Percentiles rank a stretch among this genome's conserved stretches.
These are phyloP conservation scores for Eupithecia vulgata DNA, from an alignment of 2,888 invertebrate species.

Conservation along the genomic window DNA sequence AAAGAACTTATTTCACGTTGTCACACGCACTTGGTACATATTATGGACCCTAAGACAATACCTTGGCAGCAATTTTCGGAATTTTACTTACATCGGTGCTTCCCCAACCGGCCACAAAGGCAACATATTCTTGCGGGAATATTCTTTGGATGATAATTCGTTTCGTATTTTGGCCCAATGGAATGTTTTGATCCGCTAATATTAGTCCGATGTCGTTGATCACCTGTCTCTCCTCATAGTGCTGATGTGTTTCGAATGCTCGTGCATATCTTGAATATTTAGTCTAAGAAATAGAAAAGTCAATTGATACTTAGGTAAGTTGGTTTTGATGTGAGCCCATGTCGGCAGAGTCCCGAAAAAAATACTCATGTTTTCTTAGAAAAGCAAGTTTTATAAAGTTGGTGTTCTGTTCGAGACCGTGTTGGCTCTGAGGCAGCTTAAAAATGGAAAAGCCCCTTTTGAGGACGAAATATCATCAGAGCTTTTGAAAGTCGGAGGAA, in stretches of 20 bases:
- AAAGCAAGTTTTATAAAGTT: too few species aligned
- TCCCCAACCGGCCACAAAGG: slow-evolving; percentile 57
- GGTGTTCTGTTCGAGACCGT: background rate
- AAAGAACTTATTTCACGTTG: too few species aligned
- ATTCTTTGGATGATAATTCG: slow-evolving; percentile 11
- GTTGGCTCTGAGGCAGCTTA: too few species aligned
- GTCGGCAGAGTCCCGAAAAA: background rate
- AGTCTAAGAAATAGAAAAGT: slow-evolving; percentile 11
- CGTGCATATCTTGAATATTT: slow-evolving; percentile 5
- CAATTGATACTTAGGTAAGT: background rate
- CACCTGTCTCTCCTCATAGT: slow-evolving; percentile 7
- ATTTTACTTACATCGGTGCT: slow-evolving; percentile 51
- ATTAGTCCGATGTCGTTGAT: slow-evolving; percentile 23
- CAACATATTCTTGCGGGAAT: slow-evolving; percentile 11
- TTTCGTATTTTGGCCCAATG: slow-evolving; percentile 15
- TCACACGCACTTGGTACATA: too few species aligned
- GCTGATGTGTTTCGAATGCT: slow-evolving; percentile 5
- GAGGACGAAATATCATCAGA: too few species aligned
- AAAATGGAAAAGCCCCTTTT: too few species aligned
- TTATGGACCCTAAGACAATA: too few species aligned
- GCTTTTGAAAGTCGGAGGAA: too few species aligned
- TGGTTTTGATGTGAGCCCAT: background rate
- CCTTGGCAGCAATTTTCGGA: background rate
- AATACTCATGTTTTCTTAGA: background rate
- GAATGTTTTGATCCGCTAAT: slow-evolving; percentile 2